Evolutionary conservation across 2,888 invertebrate species (phyloP).

Genomic region (Platycnemis pennipes): DNA sequence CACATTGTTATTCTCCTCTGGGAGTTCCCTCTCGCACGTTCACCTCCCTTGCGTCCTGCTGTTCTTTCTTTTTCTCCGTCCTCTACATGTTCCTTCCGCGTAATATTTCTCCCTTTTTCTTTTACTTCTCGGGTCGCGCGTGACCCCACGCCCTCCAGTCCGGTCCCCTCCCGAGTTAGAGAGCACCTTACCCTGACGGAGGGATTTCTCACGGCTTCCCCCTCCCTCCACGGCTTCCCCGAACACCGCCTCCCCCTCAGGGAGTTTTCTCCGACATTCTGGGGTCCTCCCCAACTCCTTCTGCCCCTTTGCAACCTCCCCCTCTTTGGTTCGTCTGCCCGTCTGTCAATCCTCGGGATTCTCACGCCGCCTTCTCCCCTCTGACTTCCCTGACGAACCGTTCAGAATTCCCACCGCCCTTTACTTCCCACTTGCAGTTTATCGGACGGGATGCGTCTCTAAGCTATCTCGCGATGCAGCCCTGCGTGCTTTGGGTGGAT

Average conservation of each 20-base stretch:
- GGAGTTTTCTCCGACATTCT: neutral
- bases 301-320: neutral
- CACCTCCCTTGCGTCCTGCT: neutral
- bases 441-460: neutral
- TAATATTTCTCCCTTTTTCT: neutral
- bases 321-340: neutral
- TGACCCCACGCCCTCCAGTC: neutral
- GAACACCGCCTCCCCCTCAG: neutral
- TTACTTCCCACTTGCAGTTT: neutral
- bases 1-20: neutral
- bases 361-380: neutral
- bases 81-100: neutral
- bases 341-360: neutral
- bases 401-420: too few species aligned
- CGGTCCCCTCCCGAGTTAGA: neutral
- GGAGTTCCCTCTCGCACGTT: neutral
- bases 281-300: neutral
- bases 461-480: neutral
- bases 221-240: neutral
- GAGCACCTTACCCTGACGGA: neutral
- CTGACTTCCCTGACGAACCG: neutral
- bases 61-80: neutral
- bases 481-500: neutral
- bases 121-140: neutral
- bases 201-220: neutral